Conservation (phyloP, 2,888 invertebrate species). For the Nematopogon swammerdamellus region DNA sequence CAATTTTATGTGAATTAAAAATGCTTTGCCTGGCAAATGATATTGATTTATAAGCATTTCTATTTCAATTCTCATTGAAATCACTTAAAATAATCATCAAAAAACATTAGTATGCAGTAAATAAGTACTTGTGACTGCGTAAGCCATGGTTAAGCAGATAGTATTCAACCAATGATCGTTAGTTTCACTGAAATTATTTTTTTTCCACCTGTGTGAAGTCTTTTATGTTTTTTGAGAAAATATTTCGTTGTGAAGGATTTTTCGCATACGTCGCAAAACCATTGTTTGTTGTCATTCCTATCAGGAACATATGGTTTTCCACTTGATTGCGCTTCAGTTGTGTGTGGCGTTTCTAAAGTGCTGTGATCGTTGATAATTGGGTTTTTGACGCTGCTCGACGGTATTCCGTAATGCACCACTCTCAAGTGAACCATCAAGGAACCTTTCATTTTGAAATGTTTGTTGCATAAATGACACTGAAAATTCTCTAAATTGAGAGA, state of each 20-base stretch:
- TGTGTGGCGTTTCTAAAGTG: slow-evolving; percentile 13
- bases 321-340: slow-evolving; percentile 12
- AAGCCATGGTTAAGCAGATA: no score
- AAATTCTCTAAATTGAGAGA: slow-evolving; percentile 21
- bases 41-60: no score
- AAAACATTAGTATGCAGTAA: no score
- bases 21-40: not conserved
- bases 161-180: no score
- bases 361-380: slow-evolving; percentile 14
- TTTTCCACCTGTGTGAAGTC: slow-evolving; percentile 74
- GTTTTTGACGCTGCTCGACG: slow-evolving; percentile 21
- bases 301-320: slow-evolving; percentile 18
- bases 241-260: slow-evolving; percentile 88
- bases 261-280: slow-evolving; percentile 82
- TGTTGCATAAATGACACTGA: slow-evolving; percentile 74
- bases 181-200: slow-evolving; percentile 11
- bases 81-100: no score
- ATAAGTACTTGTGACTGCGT: no score
- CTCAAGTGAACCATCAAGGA: slow-evolving; percentile 78
- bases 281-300: slow-evolving; percentile 67
- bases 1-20: not conserved
- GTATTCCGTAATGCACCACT: slow-evolving; percentile 70
- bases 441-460: slow-evolving; percentile 78
- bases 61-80: no score
- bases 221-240: slow-evolving; percentile 84